Evolutionary conservation across 1,140 invertebrate species (phyloP), one percentile per base, ranked within the genome.

Genomic region (Anadara kagoshimensis): DNA sequence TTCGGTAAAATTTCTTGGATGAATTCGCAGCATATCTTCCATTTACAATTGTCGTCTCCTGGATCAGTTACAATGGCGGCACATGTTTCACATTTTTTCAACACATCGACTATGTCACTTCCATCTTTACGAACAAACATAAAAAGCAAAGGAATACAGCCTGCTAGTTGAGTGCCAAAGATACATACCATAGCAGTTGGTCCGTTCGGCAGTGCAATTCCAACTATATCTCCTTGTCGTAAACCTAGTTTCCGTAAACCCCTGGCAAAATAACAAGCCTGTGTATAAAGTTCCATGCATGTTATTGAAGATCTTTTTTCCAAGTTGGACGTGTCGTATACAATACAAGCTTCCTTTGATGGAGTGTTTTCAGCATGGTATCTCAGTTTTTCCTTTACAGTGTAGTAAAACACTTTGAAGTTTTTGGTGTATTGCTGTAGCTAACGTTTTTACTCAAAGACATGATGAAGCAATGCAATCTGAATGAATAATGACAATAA

Each of bases 41-140:
- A 16, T 4, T 41, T 12, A 20, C 36, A 16, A 14, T 58, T 26
- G 5, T 14, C 41, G 1, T 47, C 12, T 5, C 43, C 61, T 12
- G 29, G 29, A 24, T 10, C 20, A 5, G 22, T 22, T 16, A 69
- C 26, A 5, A 68, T 58, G n/a, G 47, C 54, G 26, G 45, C 41
- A 44, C 67, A 51, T 16, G 44, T 54, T 36, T 41, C 54, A 41
- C 29, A 18, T 11, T 36, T 45, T 22, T 43, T 54, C 5, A 68
- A 54, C 18, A 68, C 54, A 36, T 36, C 29, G 43, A 57, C 24
- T 18, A 68, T 45, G 20, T 68, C 66, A 20, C 53, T 41, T n/a
- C 36, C 66, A 54, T 68, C 36, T 22, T 57, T 54, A 24, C 29
- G 16, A 5, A 44, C 44, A 24, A 41, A 54, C 8, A 29, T 11